Evolutionary conservation across 1,140 invertebrate species (phyloP), one percentile per base, ranked within the genome.

Genomic region (Papilio machaon): DNA sequence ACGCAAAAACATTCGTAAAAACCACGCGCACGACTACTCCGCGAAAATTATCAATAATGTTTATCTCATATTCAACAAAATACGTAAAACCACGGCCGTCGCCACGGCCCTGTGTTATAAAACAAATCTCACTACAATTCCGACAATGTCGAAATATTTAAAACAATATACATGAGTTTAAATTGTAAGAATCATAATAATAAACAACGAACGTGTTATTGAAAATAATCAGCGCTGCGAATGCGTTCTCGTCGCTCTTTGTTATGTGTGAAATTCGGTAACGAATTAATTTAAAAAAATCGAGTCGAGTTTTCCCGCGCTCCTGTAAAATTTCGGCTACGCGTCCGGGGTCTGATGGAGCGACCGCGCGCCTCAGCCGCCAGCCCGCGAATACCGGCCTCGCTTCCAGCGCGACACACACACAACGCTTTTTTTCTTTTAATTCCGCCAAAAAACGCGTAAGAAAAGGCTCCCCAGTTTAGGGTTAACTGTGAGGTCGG

Each of bases 1-100:
- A 91, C 91, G 92, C 91, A 94, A 94, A 94, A 94, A 94, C 93
- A 93, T 92, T 92, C 91, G 91, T 92, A 94, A 94, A 94, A 94
- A 94, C 90, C 85, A 88, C 88, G 89, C 90, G 85, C 64, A 67
- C 91, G 89, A 86, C 88, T 88, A 86, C 88, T 88, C 86, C 90
- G 92, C 92, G 86, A 79, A 94, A 93, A 91, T 90, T 91, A 91
- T 87, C 90, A 92, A 90, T 92, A 91, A 91, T 91, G 89, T 92
- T 92, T 92, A 90, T 86, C 84, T 67, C 23, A 75, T 64, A 87
- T 83, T 79, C 80, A 82, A 87, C 88, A 87, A 91, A 67, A 91
- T 87, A 91, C 90, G 88, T 90, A 86, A 89, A 90, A 87, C 84
- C 81, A 77, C 86, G 84, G 86, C 84, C 85, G 84, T 84, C 80